A percentile compares a stretch with the other conserved stretches of the same genome.
Conservation (phyloP, 2,888 invertebrate genomes). For the Trichogramma evanescens region DNA sequence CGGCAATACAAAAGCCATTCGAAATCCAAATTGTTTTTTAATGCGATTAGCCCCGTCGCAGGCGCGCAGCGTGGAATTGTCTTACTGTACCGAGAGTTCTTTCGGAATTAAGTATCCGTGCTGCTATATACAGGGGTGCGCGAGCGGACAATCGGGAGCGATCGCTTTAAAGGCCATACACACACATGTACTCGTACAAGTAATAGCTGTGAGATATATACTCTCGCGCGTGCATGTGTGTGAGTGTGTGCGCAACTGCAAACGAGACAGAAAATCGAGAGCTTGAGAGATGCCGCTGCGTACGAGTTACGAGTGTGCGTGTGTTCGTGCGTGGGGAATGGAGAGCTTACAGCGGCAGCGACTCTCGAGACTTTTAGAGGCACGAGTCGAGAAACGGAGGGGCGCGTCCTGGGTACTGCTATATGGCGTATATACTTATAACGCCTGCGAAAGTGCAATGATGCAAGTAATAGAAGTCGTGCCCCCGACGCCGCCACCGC, state of each 20-base stretch:
- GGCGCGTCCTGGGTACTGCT: neutral
- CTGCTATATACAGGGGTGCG: neutral
- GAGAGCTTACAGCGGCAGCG: no score
- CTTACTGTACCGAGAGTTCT: slow-evolving; percentile 11
- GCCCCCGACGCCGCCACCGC: no score
- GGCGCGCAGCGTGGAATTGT: slow-evolving; percentile 1
- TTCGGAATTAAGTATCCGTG: slow-evolving; percentile 14
- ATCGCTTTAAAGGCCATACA: neutral
- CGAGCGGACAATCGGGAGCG: neutral
- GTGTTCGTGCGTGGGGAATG: no score
- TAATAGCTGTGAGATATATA: no score
- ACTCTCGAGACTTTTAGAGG: no score
- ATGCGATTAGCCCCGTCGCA: slow-evolving; percentile 15
- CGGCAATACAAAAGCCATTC: no score
- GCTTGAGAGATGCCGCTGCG: slow-evolving; percentile 20
- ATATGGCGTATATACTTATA: neutral
- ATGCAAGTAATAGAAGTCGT: slow-evolving; percentile 15
- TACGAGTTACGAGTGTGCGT: no score
- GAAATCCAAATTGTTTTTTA: slow-evolving; percentile 16
- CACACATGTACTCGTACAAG: no score
- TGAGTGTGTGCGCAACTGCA: slow-evolving; percentile 7
- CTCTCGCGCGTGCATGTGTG: neutral
- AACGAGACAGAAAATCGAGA: slow-evolving; percentile 21
- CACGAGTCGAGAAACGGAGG: neutral
- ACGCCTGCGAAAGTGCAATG: slow-evolving; percentile 14